phyloP scores from a whole-genome alignment of 2,888 invertebrate species.

The Cyclophora albipunctata region DNA sequence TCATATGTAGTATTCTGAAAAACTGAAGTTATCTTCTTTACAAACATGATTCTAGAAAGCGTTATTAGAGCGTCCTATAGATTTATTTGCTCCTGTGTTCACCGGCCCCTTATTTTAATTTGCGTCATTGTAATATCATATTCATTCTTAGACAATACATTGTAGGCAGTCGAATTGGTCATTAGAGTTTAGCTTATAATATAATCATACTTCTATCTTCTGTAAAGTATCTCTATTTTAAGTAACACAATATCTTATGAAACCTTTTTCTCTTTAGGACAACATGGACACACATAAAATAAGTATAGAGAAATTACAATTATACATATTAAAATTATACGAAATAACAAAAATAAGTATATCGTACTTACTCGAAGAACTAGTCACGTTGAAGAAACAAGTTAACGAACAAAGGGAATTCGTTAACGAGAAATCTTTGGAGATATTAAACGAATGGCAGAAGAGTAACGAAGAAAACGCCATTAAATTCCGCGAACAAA shows the following conservation, averaged over 20 bases:
- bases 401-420: slow-evolving; percentile 67
- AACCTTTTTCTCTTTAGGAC: slow-evolving; percentile 70
- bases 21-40: no score
- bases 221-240: no score
- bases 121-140: slow-evolving; percentile 18
- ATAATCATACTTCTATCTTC: no score
- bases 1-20: no score
- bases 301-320: slow-evolving; percentile 78
- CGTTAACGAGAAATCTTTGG: slow-evolving; percentile 63
- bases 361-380: slow-evolving; percentile 75
- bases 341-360: slow-evolving; percentile 74
- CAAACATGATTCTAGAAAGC: slow-evolving; percentile 20
- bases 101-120: slow-evolving; percentile 54
- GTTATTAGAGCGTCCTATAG: slow-evolving; percentile 40
- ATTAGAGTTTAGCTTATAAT: no score
- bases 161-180: no score
- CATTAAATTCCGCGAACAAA: slow-evolving; percentile 73
- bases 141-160: no score
- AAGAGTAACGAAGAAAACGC: slow-evolving; percentile 70
- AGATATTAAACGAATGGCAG: slow-evolving; percentile 73
- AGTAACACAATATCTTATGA: no score
- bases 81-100: slow-evolving; percentile 64
- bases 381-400: slow-evolving; percentile 71
- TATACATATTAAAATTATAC: slow-evolving; percentile 68
- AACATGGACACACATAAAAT: slow-evolving; percentile 80